Evolutionary conservation across 37 sponge, comb jelly and placozoan genomes (phyloP), one percentile per base, ranked within the genome.

Genomic region (Aplysina aerophoba): DNA sequence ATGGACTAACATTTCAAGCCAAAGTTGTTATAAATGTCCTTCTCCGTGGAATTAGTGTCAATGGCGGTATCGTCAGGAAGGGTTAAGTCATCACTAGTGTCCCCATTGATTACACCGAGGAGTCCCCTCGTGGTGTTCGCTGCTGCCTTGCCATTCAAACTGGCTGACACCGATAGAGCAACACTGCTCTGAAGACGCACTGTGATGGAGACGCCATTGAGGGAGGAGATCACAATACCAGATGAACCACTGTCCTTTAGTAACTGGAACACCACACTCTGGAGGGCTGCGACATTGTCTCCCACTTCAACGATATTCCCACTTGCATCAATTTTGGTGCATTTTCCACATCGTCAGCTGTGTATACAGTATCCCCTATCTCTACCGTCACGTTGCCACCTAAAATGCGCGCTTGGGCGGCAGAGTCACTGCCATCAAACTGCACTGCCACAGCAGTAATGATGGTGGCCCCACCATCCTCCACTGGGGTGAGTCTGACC

Each of bases 1-100:
- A 16, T 59, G 3, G 38, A 81, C 91, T 90, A 59, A 90, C 91
- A 90, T 0, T 36, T 8, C 35, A 84, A 20, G 25, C 91, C 91
- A 90, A 86, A 90, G n/a, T 84, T 19, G 40, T 84, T 38, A 37
- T 86, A 90, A 17, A 90, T 82, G 16, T 87, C 83, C n/a, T 53
- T 44, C 39, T 90, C 91, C 20, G 79, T 86, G 0, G 56, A 39
- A 37, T 84, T 55, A 5, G 28, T 22, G 19, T 38, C 13, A 4
- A 91, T 33, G 20, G 61, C 35, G 22, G 73, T 77, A 41, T 81
- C 88, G 56, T 91, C 31, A 62, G 84, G 87, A 0, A 61, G 59
- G 0, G 21, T 39, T 53, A 86, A 82, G 68, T 92, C 92, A 55
- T 92, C 88, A 16, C 25, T 34, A 14, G 86, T 39, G 59, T 82